Percentiles rank a stretch among this genome's conserved stretches.
Conservation (phyloP, 2,113 vertebrate genomes). For the Centrocercus urophasianus region DNA sequence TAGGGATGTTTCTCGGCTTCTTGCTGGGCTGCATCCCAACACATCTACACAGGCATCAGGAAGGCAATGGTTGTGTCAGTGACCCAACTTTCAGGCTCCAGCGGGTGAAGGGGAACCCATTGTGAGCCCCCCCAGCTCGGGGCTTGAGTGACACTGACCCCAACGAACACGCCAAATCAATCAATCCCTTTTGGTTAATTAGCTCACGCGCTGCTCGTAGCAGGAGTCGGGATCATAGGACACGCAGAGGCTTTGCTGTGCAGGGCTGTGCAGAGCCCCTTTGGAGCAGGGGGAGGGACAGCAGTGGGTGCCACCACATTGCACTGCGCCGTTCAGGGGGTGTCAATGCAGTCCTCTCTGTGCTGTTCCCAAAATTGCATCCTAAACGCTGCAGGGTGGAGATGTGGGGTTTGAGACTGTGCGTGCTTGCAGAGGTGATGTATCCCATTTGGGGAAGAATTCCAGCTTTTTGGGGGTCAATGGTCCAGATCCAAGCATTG, state of each 20-base stretch:
- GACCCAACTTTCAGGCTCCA: too few species aligned
- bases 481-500: background rate
- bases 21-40: background rate
- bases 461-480: slow-evolving; percentile 18
- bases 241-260: background rate
- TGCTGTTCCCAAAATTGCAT: fast-evolving
- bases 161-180: background rate
- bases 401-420: fast-evolving
- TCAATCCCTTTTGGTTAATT: background rate
- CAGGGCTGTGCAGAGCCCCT: background rate
- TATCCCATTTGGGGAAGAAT: background rate
- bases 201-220: background rate
- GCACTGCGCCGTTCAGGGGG: background rate
- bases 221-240: background rate
- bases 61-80: too few species aligned
- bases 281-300: background rate
- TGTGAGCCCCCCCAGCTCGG: background rate
- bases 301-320: background rate
- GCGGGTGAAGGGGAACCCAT: background rate
- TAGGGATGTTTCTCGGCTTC: background rate
- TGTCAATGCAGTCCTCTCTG: fast-evolving
- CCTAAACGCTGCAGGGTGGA: background rate
- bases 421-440: fast-evolving
- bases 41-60: background rate
- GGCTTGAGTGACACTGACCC: background rate